Evolutionary conservation across 2,113 vertebrate genomes (phyloP), one percentile per base, ranked within the genome.

Genomic region (Stegostoma tigrinum): DNA sequence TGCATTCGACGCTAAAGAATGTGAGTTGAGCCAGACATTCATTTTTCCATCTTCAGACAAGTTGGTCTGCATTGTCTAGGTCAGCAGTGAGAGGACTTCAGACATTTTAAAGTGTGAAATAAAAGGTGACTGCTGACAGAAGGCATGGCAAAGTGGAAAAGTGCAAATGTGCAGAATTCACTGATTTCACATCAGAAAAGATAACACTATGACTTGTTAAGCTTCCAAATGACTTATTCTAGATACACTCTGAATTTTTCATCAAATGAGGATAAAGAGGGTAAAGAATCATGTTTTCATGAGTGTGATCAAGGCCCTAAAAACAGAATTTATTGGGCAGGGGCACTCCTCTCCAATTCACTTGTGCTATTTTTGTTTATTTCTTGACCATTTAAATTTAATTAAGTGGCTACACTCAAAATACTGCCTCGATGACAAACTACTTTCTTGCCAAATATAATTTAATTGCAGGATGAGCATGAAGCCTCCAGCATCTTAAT

Each of bases 271-370:
- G 89, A 55, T 15, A 45, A 95, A 93, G 70, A 78, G 86, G 87
- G 96, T 93, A 0, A 80, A 95, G 78, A 61, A 95, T 61, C 10
- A 94, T 7, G 66, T 89, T 95, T 96, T 96, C 42, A 66, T 87
- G 42, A 91, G 67, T 66, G 95, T 97, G 96, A 96, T 95, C 94
- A 97, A 96, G 75, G 94, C 68, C 64, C 80, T 95, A 93, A 96
- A 96, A 96, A 96, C 96, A 87, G 95, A 94, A 1, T 96, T 96
- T 96, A 96, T 96, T 96, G 96, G 96, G 96, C 95, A 87, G 42
- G 15, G 87, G 27, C 10, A 45, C 61, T 14, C 2, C 24, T 89
- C 45, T 89, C 5, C 45, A 55, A 89, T 48, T 55, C 86, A 55
- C 23, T 52, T 55, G 2, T 27, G 48, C 52, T 55, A 93, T 21